A percentile compares a stretch with the other conserved stretches of the same genome.
Evolutionary conservation across 2,797 vertebrate genomes (phyloP).

Genomic region (Acrocephalus scirpaceus): DNA sequence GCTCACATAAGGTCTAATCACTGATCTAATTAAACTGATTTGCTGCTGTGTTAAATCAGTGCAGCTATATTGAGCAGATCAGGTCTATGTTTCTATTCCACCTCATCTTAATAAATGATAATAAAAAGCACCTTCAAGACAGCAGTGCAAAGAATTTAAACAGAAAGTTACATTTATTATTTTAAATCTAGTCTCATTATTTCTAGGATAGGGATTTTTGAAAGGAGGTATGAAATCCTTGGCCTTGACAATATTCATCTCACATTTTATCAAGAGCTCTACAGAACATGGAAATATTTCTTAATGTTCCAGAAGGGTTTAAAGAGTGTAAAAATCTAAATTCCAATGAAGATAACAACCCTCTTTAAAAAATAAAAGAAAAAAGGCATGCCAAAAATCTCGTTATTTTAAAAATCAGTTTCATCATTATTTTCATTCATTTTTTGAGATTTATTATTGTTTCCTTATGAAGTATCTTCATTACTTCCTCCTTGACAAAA

Average conservation of each 20-base stretch:
- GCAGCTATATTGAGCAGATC: conserved; percentile 14
- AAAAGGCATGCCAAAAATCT: background rate
- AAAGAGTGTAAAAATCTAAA: background rate
- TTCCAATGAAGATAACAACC: background rate
- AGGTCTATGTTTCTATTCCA: background rate
- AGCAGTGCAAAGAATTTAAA: background rate
- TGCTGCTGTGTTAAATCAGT: conserved; percentile 33
- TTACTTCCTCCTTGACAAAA: conserved; percentile 18
- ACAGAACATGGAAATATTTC: background rate
- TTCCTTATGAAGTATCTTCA: background rate
- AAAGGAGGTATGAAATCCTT: background rate
- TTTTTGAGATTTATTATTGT: background rate
- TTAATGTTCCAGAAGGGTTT: background rate
- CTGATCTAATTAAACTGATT: conserved; percentile 48
- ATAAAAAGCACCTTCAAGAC: conserved; percentile 3
- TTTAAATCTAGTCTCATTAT: background rate
- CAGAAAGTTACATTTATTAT: background rate
- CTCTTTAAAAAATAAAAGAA: background rate
- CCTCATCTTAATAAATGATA: background rate
- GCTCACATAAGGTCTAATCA: conserved; percentile 11
- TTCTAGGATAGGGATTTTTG: background rate
- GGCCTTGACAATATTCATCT: background rate
- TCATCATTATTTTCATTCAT: background rate
- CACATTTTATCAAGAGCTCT: background rate
- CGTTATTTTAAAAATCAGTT: background rate